Base-by-base conservation (phyloP, 2,888 invertebrate species). In the Dryocosmus kuriphilus region DNA sequence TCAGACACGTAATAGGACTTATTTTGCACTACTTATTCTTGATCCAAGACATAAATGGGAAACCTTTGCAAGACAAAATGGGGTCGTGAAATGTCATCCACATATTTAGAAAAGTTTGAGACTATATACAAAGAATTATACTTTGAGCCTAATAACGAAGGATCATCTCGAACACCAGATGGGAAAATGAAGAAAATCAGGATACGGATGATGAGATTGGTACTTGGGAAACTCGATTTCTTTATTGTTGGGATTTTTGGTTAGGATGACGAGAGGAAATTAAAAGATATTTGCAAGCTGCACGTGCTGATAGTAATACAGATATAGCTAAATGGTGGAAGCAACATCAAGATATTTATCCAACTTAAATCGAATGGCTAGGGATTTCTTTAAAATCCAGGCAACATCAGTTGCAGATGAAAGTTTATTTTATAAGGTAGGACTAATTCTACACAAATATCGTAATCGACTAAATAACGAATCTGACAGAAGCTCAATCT, bases 41-140 rank as follows among this genome's bases (percentile, higher is more conserved):
- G 80, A 80, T 74, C 80, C 78, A 14, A 60, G 77, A 16, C 74
- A 80, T 55, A 80, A 80, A n/a, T 24, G 78, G 16, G 75, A 78
- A 74, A 71, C 63, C 3, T 80, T 80, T 60, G 75, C n/a, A 74
- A n/a, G 24, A 75, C 78, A 24, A 14, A 46, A 62, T 80, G 78
- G 78, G 77, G 77, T 35, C 46, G 14, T 71, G 73, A 73, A 51
- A 71, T 77, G 19, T 77, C 75, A 60, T 16, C 60, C 27, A 60
- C 71, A 16, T 76, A 74, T 55, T 77, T 60, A 24, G 22, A 78
- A 38, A 63, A 57, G 19, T 78, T 78, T 62, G 60, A 80, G 61
- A 27, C 51, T 11, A 77, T 77, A 30, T 76, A 71, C 32, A 51
- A 67, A 22, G 55, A 74, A 16, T 24, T 57, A 1, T 61, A 61